Evolutionary conservation across 2,888 invertebrate species (phyloP).

Genomic region (Nomada ruficornis): DNA sequence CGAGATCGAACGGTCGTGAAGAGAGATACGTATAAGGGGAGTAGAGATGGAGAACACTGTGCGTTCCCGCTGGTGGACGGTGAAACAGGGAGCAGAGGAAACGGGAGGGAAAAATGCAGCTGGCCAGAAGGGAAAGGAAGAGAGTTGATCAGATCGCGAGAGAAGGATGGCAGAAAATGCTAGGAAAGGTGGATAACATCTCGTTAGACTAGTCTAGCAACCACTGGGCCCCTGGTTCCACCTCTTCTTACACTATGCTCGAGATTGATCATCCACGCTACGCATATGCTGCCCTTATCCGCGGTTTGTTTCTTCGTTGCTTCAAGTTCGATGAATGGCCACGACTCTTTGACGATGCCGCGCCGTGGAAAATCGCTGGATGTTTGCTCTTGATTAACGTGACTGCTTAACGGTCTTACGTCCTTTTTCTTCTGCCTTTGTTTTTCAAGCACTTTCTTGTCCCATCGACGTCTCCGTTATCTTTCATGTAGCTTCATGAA

Average conservation of each 20-base stretch:
- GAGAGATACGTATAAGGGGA: slow-evolving; percentile 2
- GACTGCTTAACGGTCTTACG: slow-evolving; percentile 21
- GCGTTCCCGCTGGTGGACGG: not conserved
- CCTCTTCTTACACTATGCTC: slow-evolving; percentile 68
- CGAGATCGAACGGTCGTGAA: slow-evolving; percentile 52
- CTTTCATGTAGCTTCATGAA: not conserved
- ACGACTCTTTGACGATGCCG: slow-evolving; percentile 35
- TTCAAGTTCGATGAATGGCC: slow-evolving; percentile 45
- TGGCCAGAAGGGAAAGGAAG: slow-evolving; percentile 7
- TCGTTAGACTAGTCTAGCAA: slow-evolving; percentile 80
- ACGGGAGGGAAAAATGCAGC: not conserved
- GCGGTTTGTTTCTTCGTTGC: slow-evolving; percentile 30
- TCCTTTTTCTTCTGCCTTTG: not conserved
- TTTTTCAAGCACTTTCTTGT: not conserved
- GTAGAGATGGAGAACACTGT: not conserved
- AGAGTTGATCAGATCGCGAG: slow-evolving; percentile 53
- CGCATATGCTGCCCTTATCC: slow-evolving; percentile 50
- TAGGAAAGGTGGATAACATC: slow-evolving; percentile 75
- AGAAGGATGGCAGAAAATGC: slow-evolving; percentile 69
- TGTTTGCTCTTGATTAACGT: slow-evolving; percentile 42
- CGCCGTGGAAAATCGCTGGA: slow-evolving; percentile 56
- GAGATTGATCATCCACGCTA: slow-evolving; percentile 75
- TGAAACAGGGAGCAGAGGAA: slow-evolving; percentile 32
- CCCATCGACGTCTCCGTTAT: not conserved
- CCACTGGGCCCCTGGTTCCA: slow-evolving; percentile 66